Evolutionary conservation across 2,888 invertebrate genomes (phyloP), one percentile per base, ranked within the genome.

Genomic region (Clanis bilineata): DNA sequence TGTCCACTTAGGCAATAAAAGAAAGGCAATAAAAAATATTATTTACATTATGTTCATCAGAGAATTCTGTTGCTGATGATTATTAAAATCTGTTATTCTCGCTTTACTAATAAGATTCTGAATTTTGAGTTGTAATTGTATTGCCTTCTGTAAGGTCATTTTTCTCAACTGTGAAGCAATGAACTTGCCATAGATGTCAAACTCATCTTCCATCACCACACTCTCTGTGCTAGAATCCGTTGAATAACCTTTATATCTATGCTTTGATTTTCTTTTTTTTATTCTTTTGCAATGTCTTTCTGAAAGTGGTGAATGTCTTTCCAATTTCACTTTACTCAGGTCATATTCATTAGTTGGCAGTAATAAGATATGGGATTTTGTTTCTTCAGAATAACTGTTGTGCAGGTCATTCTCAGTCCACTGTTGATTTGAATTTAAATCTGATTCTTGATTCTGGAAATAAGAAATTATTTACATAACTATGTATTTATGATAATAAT

Each of bases 161-260:
- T 78, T 76, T 45, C 86, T 78, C 41, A 88, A 60, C 62, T 88
- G 88, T 15, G 82, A 72, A 23, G 86, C 87, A 45, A 88, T 84
- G 65, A 78, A 86, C 68, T 85, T 86, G 2, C 86, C 87, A 72
- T 85, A 88, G 25, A 86, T 80, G 70, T 86, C 87, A 80, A 86
- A 88, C 64, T 87, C 87, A 72, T 88, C 88, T 28, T 87, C 86
- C 28, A 67, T 75, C 0, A 38, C 18, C 18, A 57, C 61, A 62
- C 58, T 63, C 32, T 73, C 78, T 12, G 62, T 60, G 55, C 65
- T 64, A 12, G 73, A 71, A 59, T 68, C 68, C 3, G 67, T 70
- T 9, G 67, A 71, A 66, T 74, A 77, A 15, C 71, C 73, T 45
- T 72, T 21, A 70, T 41, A 28, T 61, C 73, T 73, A 15, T 72